Evolutionary conservation across 2,113 vertebrate genomes (phyloP), one percentile per base, ranked within the genome.

Genomic region (Sceloporus undulatus): DNA sequence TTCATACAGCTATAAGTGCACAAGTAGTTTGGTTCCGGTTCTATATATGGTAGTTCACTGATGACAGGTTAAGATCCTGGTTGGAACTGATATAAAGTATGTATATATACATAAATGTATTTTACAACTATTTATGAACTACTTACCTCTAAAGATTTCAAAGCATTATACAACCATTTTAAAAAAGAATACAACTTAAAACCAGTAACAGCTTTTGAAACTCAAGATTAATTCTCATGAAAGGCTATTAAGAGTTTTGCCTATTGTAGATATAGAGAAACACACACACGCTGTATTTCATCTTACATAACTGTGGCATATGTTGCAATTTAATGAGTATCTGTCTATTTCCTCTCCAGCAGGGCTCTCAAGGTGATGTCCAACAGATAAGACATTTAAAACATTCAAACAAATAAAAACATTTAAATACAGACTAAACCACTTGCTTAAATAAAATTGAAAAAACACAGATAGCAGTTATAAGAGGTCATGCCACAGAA

Each of bases 11-110:
- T 79, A n/a, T 13, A 79, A 40, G 34, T 9, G 34, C 52, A n/a
- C 8, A 66, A 11, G 19, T 25, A 66, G 23, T 66, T 40, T 48
- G 48, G 48, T 48, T 48, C 42, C 6, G 5, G 48, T 7, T 48
- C 48, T 7, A 48, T 48, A 7, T 48, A 48, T 48, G 48, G 59
- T 62, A 62, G 25, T 19, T 75, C 52, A 2, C 19, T 73, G 25
- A 75, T 70, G 54, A 5, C 6, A 71, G 34, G 25, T 8, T 82
- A 29, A 23, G 11, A 16, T 79, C 48, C 42, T 70, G 11, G 10
- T 25, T 65, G 25, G 40, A 3, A 3, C 16, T 0, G 0, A 1
- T 1, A 0, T 2, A 48, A 0, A 56, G 14, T 65, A n/a, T 38
- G 56, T 59, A 59, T 59, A 59, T 59, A 62, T 18, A 14, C 13